Base-by-base conservation (phyloP, 2,888 invertebrate genomes). In the Lasioglossum vierecki region DNA sequence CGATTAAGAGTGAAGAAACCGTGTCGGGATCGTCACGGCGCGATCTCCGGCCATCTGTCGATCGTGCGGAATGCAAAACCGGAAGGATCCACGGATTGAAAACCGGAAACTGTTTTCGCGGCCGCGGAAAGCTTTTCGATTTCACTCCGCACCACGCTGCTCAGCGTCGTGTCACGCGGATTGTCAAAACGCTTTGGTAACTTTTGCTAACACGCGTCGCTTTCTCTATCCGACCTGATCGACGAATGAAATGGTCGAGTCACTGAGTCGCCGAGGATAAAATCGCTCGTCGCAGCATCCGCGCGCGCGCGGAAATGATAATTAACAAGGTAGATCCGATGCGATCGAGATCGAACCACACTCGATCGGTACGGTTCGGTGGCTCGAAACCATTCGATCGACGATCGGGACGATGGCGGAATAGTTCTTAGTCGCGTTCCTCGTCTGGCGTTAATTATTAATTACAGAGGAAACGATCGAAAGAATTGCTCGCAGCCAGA, bases 181-280 rank as follows among this genome's bases (percentile, higher is more conserved):
- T 83, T 88, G 79, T 88, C 88, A 83, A 84, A 88, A 81, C 79
- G 44, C 60, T 60, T 68, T 9, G 35, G 39, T 11, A 68, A 68
- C 68, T 39, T 22, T 18, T 22, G 8, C 22, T 35, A 35, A 71
- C 71, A 13, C 30, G 57, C n/a, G 26, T 68, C 49, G 39, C 87
- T 86, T 88, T 87, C 81, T 84, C 81, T 84, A 83, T 81, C 87
- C 66, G 13, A 8, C 68, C 15, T 9, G 39, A 18, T 22, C 68
- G 68, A 26, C n/a, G 66, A 4, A 22, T 39, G 57, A 79, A 57
- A 75, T 71, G 18, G 70, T 66, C 13, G 83, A 79, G 49, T 70
- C 83, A 73, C 46, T n/a, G 30, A 53, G 53, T 30, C 57, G 35
- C 35, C 76, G 13, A 35, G 46, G 35, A 73, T 39, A 39, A 73